Evolutionary conservation across 2,113 vertebrate species (phyloP), one percentile per base, ranked within the genome.

Genomic region (Neotragus moschatus): DNA sequence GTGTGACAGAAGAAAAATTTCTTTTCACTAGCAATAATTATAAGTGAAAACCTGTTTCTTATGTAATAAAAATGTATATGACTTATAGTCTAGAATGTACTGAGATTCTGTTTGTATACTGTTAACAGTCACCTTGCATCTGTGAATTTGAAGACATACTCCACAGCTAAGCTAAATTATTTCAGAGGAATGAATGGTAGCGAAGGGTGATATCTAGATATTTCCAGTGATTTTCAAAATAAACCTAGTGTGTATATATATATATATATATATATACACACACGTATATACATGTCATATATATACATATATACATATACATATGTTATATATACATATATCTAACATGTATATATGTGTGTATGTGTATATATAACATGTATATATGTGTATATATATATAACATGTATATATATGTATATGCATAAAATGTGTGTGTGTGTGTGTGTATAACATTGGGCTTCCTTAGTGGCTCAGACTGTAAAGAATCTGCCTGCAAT

Each of bases 21-120:
- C 0, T 79, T 91, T 95, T 81, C 47, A 77, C 85, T 77, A 81
- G 10, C 2, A 88, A 88, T 79, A 92, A 94, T 90, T 94, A 81
- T 23, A 88, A 84, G 23, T 90, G 66, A 93, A 90, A 94, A 55
- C 45, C 39, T 88, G 63, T 92, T 82, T 97, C 55, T 53, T 60
- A 8, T 33, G 21, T n/a, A n/a, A 90, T 75, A 91, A 84, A 82
- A 66, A 45, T 36, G 47, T 56, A 14, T 16, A 73, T 79, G 47
- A 70, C 13, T 92, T 90, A 1, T 53, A 55, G 9, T 70, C 17
- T 93, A 30, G 7, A 94, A 93, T 28, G 15, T 53, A 84, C 16
- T 39, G 43, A 0, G 39, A 58, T 63, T 95, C 36, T 80, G 12
- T 84, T 66, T 63, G 6, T 73, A 36, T 6, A 33, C 33, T 94